These are phyloP conservation scores for Stichodactyla helianthus DNA, from an alignment of 64 coral and sea anemone genomes.

Conservation along the genomic window DNA sequence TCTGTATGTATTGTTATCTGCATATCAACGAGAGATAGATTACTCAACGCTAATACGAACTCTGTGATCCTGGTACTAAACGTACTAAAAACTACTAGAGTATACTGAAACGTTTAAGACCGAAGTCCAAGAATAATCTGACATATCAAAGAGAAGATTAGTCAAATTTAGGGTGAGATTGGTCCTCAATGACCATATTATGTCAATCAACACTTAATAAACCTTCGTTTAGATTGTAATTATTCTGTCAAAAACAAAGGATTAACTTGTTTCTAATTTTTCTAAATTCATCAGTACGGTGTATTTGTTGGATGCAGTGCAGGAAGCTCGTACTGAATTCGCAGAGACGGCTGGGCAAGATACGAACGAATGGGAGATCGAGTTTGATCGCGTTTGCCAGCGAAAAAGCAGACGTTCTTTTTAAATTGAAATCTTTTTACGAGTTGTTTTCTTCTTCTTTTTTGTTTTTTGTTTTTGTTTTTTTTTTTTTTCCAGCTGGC, in stretches of 20 bases:
- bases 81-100: too few species aligned
- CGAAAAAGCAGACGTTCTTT: too few species aligned
- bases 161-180: background rate
- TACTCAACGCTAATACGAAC: background rate
- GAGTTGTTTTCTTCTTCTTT: background rate
- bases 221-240: background rate
- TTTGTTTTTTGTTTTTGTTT: background rate
- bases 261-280: background rate
- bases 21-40: too few species aligned
- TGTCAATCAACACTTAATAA: conserved; percentile 1
- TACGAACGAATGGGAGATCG: too few species aligned
- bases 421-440: background rate
- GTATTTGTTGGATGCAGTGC: background rate
- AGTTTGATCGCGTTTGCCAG: too few species aligned
- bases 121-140: background rate
- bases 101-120: background rate
- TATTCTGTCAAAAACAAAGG: background rate
- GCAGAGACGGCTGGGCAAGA: too few species aligned
- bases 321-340: too few species aligned
- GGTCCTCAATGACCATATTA: background rate
- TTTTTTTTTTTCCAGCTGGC: background rate
- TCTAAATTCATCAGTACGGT: background rate
- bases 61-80: too few species aligned
- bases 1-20: too few species aligned
- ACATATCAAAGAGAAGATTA: background rate